Base-by-base conservation (phyloP, 2,888 invertebrate genomes). In the Tetanocera ferruginea region DNA sequence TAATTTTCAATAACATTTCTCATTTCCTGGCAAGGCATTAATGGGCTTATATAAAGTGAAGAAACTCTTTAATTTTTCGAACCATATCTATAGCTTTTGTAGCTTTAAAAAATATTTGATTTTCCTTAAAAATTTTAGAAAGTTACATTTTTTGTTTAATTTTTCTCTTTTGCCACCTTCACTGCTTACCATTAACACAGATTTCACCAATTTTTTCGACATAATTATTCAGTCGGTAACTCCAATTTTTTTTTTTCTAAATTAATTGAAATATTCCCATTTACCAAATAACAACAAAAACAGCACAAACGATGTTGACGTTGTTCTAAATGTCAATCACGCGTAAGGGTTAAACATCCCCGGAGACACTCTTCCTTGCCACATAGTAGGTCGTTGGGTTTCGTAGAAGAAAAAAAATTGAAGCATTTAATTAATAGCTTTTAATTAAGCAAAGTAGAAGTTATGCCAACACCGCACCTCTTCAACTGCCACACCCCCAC, bases 381-480 rank as follows among this genome's bases (percentile, higher is more conserved):
- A 52, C 55, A 60, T 34, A 37, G 55, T 55, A 23, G 55, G 19
- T 23, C 5, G 43, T 8, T 28, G 49, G 14, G 62, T n/a, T n/a
- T n/a, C n/a, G n/a, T 11, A 52, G 1, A 17, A n/a, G 31, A n/a
- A 23, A 14, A 43, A 72, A 11, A n/a, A 37, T 23, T 34, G 55
- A 66, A 55, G 75, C 75, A 75, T 75, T 66, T 67, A 75, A 75
- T 75, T 75, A 75, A 75, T 67, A 75, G 75, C 75, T 75, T 75
- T 75, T 75, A 75, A 75, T 75, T 75, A 75, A 62, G 67, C 55
- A 37, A 55, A 75, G 75, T 75, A 75, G 66, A 67, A 52, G 19
- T 52, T 37, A 49, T 52, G 57, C 6, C 55, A 25, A 28, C 70
- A 14, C 49, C 19, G 19, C 57, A 49, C 14, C 49, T 5, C 57